Evolutionary conservation across 2,888 invertebrate species (phyloP).

Genomic region (Syrphus vitripennis): DNA sequence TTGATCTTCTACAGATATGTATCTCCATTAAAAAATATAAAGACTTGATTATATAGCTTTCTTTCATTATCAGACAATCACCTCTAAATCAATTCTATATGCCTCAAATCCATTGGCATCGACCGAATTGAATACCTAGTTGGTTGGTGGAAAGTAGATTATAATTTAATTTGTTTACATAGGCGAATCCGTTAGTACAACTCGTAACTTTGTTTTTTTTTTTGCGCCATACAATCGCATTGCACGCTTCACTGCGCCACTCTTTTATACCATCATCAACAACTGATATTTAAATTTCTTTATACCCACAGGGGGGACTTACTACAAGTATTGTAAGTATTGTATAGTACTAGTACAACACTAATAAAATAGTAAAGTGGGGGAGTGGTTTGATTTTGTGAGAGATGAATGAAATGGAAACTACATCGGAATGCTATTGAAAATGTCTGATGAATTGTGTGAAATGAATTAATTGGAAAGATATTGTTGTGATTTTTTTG

Average conservation of each 20-base stretch:
- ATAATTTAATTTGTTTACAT: conserved; percentile 44
- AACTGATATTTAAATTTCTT: conserved; percentile 64
- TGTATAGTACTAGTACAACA: too few relatives aligned
- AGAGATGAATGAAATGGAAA: conserved; percentile 18
- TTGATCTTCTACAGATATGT: not conserved
- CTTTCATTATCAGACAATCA: conserved; percentile 34
- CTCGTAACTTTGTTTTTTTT: too few relatives aligned
- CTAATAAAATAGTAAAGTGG: not conserved
- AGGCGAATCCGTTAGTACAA: conserved; percentile 2
- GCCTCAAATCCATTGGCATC: not conserved
- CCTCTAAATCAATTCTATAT: conserved; percentile 22
- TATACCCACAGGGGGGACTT: not conserved
- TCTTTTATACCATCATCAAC: conserved; percentile 5
- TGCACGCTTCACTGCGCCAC: conserved; percentile 15
- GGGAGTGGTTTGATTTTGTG: not conserved
- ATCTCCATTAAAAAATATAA: not conserved
- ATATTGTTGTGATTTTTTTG: conserved; percentile 19
- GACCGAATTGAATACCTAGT: not conserved
- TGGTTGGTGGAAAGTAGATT: conserved; percentile 47
- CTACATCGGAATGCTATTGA: conserved; percentile 36
- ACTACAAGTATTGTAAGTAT: not conserved
- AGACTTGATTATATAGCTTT: not conserved
- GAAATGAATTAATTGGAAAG: conserved; percentile 63
- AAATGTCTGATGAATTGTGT: conserved; percentile 52
- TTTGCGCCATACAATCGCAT: conserved; percentile 41